Evolutionary conservation across 2,797 vertebrate species (phyloP), one percentile per base, ranked within the genome.

Genomic region (Moxostoma hubbsi): DNA sequence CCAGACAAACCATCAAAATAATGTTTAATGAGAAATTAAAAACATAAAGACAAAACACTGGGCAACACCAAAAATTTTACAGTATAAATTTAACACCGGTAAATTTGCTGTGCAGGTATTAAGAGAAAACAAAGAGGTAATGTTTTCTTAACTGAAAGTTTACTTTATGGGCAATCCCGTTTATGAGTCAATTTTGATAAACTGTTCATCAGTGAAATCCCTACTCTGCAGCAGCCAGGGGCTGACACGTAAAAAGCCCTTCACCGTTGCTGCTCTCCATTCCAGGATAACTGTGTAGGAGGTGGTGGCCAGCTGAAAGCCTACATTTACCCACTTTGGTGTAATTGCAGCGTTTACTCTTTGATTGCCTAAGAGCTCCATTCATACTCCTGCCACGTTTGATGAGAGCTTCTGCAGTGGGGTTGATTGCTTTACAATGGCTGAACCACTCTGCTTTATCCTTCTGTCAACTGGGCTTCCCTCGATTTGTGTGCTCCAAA

Each of bases 251-350:
- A 55, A 85, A 24, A 70, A 76, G 85, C 88, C 82, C 89, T 80
- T 85, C 88, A 90, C 88, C 89, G 4, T 36, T 89, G 77, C 73
- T 86, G 81, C 88, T 83, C 88, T 89, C 85, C 80, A 68, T 79
- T 82, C 79, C 83, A 62, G 85, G 84, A 87, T 87, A 84, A 84
- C 82, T 78, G 85, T 82, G 90, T 92, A 89, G 92, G 91, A 90
- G 88, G 89, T 82, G 85, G 81, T 85, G 81, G 83, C 87, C 83
- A 78, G 87, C 74, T 89, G 87, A 92, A 92, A 91, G 90, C 88
- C 91, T 91, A 86, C 89, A 91, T 93, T 94, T 92, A 92, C 88
- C 91, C 91, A 92, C 91, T 92, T 90, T 88, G 86, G 86, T 88
- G 88, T 91, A 90, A 92, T 90, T 90, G 89, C 89, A 86, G 89